Base-by-base conservation (phyloP, 2,888 invertebrate species). In the Orchesellides sinensis region DNA sequence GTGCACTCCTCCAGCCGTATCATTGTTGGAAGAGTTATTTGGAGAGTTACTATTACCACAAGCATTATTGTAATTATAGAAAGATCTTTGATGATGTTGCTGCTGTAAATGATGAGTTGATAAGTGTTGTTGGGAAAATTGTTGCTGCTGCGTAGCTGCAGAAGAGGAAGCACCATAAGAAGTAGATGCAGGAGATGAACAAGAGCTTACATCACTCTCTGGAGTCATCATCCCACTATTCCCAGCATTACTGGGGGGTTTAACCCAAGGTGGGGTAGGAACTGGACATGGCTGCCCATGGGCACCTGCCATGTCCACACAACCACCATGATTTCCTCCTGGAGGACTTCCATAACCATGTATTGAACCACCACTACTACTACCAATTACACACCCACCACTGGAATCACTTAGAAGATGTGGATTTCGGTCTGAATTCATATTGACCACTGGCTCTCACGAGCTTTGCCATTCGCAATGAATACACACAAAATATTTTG, bases 241-340 rank as follows among this genome's bases (percentile, higher is more conserved):
- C 17, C 59, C 56, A 40, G 49, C 29, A 68, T 65, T 78, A 66
- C 72, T 79, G n/a, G 63, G 82, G 35, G 72, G 81, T 66, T 86
- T 87, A 19, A 83, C 86, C 87, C 87, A 87, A 32, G 85, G 83
- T 29, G 84, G 75, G 25, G 85, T 81, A 6, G 86, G 84, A 54
- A 84, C 83, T 49, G 85, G 83, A 75, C 69, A 73, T 59, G 74
- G 66, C 45, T 59, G 69, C 32, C 72, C 82, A 40, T 40, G 40
- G 10, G 40, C 4, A 65, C 61, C 72, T 49, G 68, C 70, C 69
- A 61, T 79, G 65, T 61, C 61, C 74, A 70, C 74, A 45, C 61
- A 49, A 52, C 83, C 74, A 35, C 75, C 66, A 29, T 68, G 66
- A 66, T 35, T 80, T n/a, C n/a, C n/a, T 68, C 74, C 74, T 27